Base-by-base conservation (phyloP, 1,140 invertebrate genomes). In the Zeugodacus cucurbitae region DNA sequence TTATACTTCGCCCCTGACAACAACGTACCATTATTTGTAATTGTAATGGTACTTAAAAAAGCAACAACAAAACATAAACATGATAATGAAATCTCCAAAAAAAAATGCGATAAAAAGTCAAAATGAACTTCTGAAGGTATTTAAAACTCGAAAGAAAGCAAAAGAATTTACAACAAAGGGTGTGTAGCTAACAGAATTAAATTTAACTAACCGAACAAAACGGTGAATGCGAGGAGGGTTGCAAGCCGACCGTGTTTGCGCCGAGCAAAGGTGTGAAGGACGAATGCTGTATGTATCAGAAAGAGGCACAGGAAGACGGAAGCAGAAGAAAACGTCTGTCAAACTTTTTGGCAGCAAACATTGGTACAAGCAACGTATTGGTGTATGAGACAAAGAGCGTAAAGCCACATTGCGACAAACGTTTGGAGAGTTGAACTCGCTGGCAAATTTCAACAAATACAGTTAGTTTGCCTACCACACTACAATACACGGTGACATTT, bases 391-490 rank as follows among this genome's bases (percentile, higher is more conserved):
- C n/a, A 0, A 54, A 11, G 3, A 54, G 48, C 4, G 48, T 10
- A 54, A 54, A 54, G 14, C 2, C 11, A 11, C 14, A 20, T 54
- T 4, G 11, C 48, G 14, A 54, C 48, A 54, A 54, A 54, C 48
- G 3, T 54, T 3, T 14, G 41, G 7, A 44, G 41, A 10, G 11
- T 14, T 54, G 0, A 17, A 17, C 48, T 4, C 20, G 48, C 22
- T 59, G 1, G n/a, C 22, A 59, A 59, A n/a, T 37, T 82, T 48
- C 26, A n/a, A 14, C 34, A 29, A 82, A n/a, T 32, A 48, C n/a
- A 44, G 41, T 82, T 82, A 48, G 41, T 54, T 82, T 82, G 34
- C 74, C 74, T 82, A 29, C 74, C 74, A 54, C 37, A 74, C 70
- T 74, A 37, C 41, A 34, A 11, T 48, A 48, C n/a, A 54, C n/a